Base-by-base conservation (phyloP, 2,888 invertebrate genomes). In the Lepidocyrtinus sp. region DNA sequence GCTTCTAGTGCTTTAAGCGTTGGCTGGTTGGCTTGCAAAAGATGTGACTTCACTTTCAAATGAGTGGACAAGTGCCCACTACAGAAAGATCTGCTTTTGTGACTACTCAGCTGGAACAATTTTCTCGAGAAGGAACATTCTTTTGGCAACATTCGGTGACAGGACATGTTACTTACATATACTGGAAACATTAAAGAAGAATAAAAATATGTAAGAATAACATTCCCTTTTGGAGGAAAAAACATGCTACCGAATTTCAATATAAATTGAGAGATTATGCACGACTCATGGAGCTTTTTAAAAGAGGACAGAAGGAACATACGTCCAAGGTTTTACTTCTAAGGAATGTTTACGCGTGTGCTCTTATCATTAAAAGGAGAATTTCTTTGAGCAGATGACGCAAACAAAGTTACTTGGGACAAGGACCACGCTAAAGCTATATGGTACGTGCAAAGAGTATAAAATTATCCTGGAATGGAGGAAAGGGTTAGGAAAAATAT, bases 51-150 rank as follows among this genome's bases (percentile, higher is more conserved):
- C n/a, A 45, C 65, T 69, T 76, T 76, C 76, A 45, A 71, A 71
- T 76, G 77, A 77, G 59, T 77, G 77, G 71, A 45, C 77, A 70
- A 77, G 72, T 77, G 72, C 77, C 71, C 72, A 77, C 77, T 72
- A 72, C 77, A 72, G 77, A 65, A 70, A 67, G 65, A 70, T 77
- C 72, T 45, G 55, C 64, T 77, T 25, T 63, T 63, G 68, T 76
- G 76, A 72, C 72, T 67, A 72, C 50, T 77, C 72, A 68, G 68
- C 62, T 72, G 77, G 77, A 77, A 77, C 68, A 72, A 36, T 36
- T 36, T 36, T 36, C 12, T 3, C 12, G 68, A 77, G 65, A 76
- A 72, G 46, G 36, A 36, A 36, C n/a, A 36, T 36, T 36, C 12
- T 36, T 69, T 72, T 72, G 27, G 68, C 26, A 71, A 17, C 77